Evolutionary conservation across 2,888 invertebrate species (phyloP).

Genomic region (Drosophila phalerata): DNA sequence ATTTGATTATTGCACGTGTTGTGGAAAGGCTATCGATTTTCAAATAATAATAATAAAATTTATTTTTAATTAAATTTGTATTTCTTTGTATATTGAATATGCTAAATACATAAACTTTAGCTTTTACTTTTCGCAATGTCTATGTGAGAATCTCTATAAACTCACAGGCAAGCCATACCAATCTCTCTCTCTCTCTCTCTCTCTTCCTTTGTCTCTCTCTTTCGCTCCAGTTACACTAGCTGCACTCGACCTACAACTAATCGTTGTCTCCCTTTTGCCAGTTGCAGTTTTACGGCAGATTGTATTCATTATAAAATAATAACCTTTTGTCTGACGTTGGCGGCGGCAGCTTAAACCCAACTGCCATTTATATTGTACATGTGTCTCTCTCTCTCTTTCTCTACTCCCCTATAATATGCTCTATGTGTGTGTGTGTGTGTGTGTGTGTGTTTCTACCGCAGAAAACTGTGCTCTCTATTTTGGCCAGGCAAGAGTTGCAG

Average conservation of each 20-base stretch:
- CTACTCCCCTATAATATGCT: not conserved
- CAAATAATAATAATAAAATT: not conserved
- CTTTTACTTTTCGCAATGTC: not conserved
- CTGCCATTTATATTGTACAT: conserved; percentile 29
- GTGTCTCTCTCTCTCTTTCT: conserved; percentile 3
- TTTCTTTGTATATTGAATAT: not conserved
- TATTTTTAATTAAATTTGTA: not conserved
- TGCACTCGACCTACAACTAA: conserved; percentile 15
- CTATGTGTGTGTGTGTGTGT: conserved; percentile 18
- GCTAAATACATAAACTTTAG: not conserved
- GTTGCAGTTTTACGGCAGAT: conserved; percentile 62
- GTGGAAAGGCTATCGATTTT: not conserved
- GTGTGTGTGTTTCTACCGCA: conserved; percentile 37
- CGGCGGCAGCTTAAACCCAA: conserved; percentile 56
- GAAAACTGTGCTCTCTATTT: conserved; percentile 33
- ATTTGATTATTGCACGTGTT: no score
- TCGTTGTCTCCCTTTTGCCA: conserved; percentile 40
- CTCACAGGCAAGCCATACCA: not conserved
- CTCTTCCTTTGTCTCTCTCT: not conserved
- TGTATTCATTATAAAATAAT: conserved; percentile 83
- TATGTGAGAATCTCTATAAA: not conserved
- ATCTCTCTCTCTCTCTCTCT: not conserved
- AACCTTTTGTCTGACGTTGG: conserved; percentile 76
- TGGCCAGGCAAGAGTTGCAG: conserved; percentile 37
- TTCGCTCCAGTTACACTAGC: not conserved